Evolutionary conservation across 2,113 vertebrate species (phyloP).

Genomic region (Copsychus sechellarum): DNA sequence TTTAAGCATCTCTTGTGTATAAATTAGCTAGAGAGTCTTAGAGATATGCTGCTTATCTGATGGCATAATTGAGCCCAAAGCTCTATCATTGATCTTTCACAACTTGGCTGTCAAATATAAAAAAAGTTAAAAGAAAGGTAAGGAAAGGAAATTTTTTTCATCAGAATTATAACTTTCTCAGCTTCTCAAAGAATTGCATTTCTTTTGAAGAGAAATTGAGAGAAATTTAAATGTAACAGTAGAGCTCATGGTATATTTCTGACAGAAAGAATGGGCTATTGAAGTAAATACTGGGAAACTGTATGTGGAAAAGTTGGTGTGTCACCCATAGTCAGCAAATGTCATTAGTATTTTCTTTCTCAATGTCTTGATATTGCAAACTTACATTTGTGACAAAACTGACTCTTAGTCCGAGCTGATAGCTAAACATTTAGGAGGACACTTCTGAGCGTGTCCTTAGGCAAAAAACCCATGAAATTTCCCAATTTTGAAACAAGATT

Average conservation of each 20-base stretch:
- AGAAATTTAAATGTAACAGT: neutral
- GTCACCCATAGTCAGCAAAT: neutral
- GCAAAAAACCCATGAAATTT: neutral
- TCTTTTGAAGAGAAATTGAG: neutral
- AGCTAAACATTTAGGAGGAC: neutral
- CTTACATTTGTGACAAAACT: neutral
- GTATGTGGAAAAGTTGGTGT: neutral
- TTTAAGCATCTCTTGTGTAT: conserved; percentile 55
- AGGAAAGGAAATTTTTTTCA: neutral
- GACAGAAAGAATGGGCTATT: neutral
- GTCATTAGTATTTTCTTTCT: neutral
- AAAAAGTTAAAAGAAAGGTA: neutral
- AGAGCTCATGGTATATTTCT: neutral
- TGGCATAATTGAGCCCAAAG: conserved; percentile 43
- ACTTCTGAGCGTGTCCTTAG: neutral
- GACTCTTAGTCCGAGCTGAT: neutral
- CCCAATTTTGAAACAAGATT: neutral
- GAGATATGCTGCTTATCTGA: conserved; percentile 8
- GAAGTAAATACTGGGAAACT: neutral
- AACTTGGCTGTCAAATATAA: neutral
- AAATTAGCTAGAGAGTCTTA: conserved; percentile 54
- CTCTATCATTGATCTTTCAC: neutral
- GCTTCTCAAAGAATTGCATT: neutral
- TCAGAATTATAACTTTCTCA: neutral
- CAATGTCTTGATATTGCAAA: neutral